These are phyloP conservation scores for Oscheius sp. DNA, from an alignment of 2,888 invertebrate genomes.

Conservation along the genomic window DNA sequence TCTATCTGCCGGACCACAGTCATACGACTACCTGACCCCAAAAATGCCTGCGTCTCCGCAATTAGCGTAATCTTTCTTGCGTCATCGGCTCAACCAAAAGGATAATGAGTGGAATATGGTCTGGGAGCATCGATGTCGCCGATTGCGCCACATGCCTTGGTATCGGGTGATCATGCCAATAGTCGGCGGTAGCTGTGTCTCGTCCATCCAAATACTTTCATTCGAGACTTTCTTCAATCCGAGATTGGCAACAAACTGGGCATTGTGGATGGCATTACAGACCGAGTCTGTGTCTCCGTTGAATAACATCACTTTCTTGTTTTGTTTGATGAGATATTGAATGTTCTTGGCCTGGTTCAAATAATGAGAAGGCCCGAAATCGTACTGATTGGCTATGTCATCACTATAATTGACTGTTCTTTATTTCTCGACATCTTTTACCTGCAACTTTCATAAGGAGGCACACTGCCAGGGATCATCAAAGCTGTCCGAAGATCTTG, in stretches of 20 bases:
- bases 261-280: slow-evolving; percentile 76
- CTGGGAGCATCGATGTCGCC: slow-evolving; percentile 3
- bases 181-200: slow-evolving; percentile 54
- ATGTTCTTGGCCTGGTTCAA: slow-evolving; percentile 43
- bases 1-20: slow-evolving; percentile 4
- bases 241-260: slow-evolving; percentile 74
- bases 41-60: slow-evolving; percentile 27
- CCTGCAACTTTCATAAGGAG: slow-evolving; percentile 61
- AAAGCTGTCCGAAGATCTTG: slow-evolving; percentile 56
- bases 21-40: slow-evolving; percentile 31
- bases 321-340: slow-evolving; percentile 29
- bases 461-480: slow-evolving; percentile 55
- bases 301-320: slow-evolving; percentile 73
- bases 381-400: slow-evolving; percentile 39
- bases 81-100: slow-evolving; percentile 27
- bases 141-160: slow-evolving; percentile 48
- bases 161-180: slow-evolving; percentile 65
- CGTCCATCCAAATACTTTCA: slow-evolving; percentile 48
- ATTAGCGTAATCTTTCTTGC: slow-evolving; percentile 11
- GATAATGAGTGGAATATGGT: slow-evolving; percentile 11
- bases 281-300: slow-evolving; percentile 77
- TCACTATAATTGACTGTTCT: slow-evolving; percentile 38
- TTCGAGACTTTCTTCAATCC: slow-evolving; percentile 21
- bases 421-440: slow-evolving; percentile 16
- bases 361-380: slow-evolving; percentile 59